These are phyloP conservation scores for Pocillopora damicornis DNA, from an alignment of 64 coral and sea anemone genomes.

Conservation along the genomic window DNA sequence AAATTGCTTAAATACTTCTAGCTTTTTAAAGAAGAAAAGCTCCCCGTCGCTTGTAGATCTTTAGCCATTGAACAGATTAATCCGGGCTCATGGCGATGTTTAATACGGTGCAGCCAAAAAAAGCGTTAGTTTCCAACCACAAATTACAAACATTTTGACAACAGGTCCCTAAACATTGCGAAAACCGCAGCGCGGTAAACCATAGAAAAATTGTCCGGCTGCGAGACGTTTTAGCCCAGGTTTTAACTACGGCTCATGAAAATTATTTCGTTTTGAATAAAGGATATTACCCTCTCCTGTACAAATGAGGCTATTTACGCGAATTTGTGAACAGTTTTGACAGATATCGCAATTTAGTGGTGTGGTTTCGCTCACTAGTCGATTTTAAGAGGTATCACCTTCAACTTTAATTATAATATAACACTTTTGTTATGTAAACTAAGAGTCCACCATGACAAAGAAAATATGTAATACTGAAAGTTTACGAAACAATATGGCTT, in stretches of 20 bases:
- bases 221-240: not conserved
- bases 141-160: not conserved
- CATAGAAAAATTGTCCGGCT: not conserved
- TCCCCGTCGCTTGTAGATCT: too few relatives aligned
- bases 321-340: too few relatives aligned
- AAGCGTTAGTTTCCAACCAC: not conserved
- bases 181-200: not conserved
- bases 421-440: not conserved
- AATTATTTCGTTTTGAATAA: too few relatives aligned
- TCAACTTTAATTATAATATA: not conserved
- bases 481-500: not conserved
- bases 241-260: too few relatives aligned
- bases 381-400: not conserved
- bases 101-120: not conserved
- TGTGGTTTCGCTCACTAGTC: not conserved
- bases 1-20: too few relatives aligned
- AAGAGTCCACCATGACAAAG: not conserved
- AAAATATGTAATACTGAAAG: not conserved
- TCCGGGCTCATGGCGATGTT: too few relatives aligned
- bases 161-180: not conserved
- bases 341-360: not conserved
- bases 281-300: too few relatives aligned
- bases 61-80: too few relatives aligned
- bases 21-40: too few relatives aligned
- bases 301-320: too few relatives aligned